Conservation (phyloP, 2,888 invertebrate species). For the Sesia apiformis region DNA sequence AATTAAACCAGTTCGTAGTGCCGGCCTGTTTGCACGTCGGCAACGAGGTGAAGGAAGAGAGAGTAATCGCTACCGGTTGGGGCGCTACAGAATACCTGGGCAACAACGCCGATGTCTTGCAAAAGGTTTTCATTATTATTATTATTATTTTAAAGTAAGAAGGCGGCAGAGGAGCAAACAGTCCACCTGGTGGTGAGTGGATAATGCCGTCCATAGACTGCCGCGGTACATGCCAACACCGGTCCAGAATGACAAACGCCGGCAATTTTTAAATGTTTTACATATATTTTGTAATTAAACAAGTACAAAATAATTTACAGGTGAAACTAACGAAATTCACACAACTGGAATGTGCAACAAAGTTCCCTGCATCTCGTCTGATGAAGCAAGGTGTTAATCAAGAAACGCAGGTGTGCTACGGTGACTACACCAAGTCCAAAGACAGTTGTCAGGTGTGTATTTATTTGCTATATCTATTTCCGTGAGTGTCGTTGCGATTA, state of each 20-base stretch:
- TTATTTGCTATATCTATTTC: background rate
- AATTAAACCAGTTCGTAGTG: conserved; percentile 22
- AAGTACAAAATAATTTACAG: conserved; percentile 14
- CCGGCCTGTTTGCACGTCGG: conserved; percentile 38
- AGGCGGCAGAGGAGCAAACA: background rate
- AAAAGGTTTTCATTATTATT: conserved; percentile 31
- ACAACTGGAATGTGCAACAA: conserved; percentile 19
- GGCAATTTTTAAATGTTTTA: no score
- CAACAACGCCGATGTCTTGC: conserved; percentile 21
- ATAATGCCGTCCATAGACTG: background rate
- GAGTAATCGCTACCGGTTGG: conserved; percentile 39
- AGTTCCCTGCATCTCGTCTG: conserved; percentile 16
- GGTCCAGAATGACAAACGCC: no score
- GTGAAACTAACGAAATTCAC: conserved; percentile 30
- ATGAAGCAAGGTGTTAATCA: conserved; percentile 27
- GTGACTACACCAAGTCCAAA: conserved; percentile 25
- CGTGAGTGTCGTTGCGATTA: no score
- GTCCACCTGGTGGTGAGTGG: background rate
- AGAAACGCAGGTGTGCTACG: conserved; percentile 37
- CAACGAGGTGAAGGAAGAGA: conserved; percentile 10
- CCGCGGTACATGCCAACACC: no score
- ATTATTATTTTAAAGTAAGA: no score
- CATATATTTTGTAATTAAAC: no score
- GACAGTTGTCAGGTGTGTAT: conserved; percentile 46
- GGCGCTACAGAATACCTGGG: conserved; percentile 24